Evolutionary conservation across 1,140 invertebrate species (phyloP).

Genomic region (Spodoptera litura): DNA sequence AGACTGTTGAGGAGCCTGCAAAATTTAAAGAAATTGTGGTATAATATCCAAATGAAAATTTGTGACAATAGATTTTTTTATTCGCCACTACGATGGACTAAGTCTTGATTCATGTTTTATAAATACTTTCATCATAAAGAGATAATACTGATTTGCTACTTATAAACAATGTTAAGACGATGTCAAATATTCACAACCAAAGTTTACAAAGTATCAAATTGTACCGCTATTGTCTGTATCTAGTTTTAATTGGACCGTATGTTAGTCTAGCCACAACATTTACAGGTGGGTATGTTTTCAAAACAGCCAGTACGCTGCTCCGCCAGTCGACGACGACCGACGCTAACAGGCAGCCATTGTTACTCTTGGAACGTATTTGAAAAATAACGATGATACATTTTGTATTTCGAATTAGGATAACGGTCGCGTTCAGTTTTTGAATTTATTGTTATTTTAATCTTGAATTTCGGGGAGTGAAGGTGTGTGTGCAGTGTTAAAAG

Average conservation of each 20-base stretch:
- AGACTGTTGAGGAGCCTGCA: no score
- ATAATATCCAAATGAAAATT: no score
- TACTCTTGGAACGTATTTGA: slow-evolving; percentile 13
- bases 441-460: slow-evolving; percentile 7
- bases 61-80: no score
- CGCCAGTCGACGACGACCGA: neutral
- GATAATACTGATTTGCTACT: neutral
- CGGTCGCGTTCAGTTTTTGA: slow-evolving; percentile 14
- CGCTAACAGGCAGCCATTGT: slow-evolving; percentile 32
- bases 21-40: no score
- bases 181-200: slow-evolving; percentile 28
- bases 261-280: slow-evolving; percentile 44
- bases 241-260: slow-evolving; percentile 40
- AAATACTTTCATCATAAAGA: no score
- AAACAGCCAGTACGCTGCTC: slow-evolving; percentile 21
- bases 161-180: neutral
- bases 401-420: slow-evolving; percentile 24
- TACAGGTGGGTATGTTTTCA: slow-evolving; percentile 39
- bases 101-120: no score
- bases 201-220: slow-evolving; percentile 43
- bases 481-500: neutral
- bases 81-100: no score
- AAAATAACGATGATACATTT: slow-evolving; percentile 36
- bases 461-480: neutral
- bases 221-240: slow-evolving; percentile 40